These are phyloP conservation scores for Neuroterus valhalla DNA, from an alignment of 1,140 invertebrate genomes.

Conservation along the genomic window DNA sequence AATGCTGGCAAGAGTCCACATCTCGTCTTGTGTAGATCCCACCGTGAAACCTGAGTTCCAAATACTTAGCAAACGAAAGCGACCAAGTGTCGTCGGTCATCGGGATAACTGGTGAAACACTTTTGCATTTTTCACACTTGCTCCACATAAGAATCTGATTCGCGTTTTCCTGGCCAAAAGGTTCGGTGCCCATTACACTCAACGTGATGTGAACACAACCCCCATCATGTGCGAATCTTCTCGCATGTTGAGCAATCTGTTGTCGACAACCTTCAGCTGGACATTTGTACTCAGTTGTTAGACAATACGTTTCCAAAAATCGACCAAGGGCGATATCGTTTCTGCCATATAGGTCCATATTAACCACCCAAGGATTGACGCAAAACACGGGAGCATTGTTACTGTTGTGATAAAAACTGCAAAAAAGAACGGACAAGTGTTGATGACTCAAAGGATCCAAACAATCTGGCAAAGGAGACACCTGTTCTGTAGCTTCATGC, in stretches of 20 bases:
- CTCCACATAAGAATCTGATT: constrained; percentile 91
- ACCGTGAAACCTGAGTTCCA: constrained; percentile 91
- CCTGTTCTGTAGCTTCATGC: constrained; percentile 48
- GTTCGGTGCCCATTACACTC: constrained; percentile 74
- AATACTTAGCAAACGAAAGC: constrained; percentile 92
- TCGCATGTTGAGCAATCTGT: constrained; percentile 91
- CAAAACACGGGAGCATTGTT: constrained; percentile 90
- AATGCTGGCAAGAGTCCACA: constrained; percentile 84
- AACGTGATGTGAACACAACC: constrained; percentile 83
- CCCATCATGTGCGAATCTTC: constrained; percentile 87
- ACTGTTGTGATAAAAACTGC: constrained; percentile 90
- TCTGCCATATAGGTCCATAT: constrained; percentile 95
- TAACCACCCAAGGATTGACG: constrained; percentile 91
- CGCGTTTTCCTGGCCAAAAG: constrained; percentile 69
- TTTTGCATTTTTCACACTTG: constrained; percentile 86
- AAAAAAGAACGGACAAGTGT: constrained; percentile 91
- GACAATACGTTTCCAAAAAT: constrained; percentile 95
- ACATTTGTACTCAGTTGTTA: constrained; percentile 88
- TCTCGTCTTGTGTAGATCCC: constrained; percentile 83
- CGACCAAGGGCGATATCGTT: constrained; percentile 96
- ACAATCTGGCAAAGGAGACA: constrained; percentile 80
- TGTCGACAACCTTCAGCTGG: constrained; percentile 86
- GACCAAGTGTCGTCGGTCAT: constrained; percentile 89
- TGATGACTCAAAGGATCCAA: constrained; percentile 93
- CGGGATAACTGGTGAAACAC: constrained; percentile 83